Conservation (phyloP, 2,888 invertebrate genomes). For the Leucoma salicis region DNA sequence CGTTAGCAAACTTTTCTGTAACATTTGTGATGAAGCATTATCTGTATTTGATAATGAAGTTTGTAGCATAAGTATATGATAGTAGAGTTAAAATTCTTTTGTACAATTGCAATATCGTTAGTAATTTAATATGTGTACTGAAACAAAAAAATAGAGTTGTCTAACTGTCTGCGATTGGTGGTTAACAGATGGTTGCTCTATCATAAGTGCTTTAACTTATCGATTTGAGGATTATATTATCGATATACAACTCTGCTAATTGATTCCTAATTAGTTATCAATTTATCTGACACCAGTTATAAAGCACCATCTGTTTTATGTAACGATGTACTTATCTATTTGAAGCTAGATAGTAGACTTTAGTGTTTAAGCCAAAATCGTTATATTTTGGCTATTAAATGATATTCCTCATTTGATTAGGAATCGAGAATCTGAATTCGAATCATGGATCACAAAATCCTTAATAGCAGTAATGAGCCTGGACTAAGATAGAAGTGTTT, state of each 20-base stretch:
- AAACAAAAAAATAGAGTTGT: slow-evolving; percentile 34
- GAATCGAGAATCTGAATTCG: no score
- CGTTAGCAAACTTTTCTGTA: slow-evolving; percentile 42
- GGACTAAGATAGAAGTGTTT: no score
- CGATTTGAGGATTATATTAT: slow-evolving; percentile 42
- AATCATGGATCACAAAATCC: no score
- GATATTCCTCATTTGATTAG: no score
- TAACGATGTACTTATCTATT: no score
- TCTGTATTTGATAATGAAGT: slow-evolving; percentile 8
- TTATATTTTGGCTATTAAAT: no score
- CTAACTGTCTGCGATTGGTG: slow-evolving; percentile 24
- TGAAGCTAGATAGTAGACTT: no score
- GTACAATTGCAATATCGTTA: slow-evolving; percentile 22
- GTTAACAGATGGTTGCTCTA: slow-evolving; percentile 44
- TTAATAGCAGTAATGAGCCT: no score
- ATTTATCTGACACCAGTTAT: slow-evolving; percentile 25
- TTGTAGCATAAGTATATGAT: slow-evolving; percentile 6
- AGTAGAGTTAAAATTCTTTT: slow-evolving; percentile 10
- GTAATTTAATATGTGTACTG: slow-evolving; percentile 36
- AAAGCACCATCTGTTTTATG: slow-evolving; percentile 28
- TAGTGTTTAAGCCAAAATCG: no score
- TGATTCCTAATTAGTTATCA: slow-evolving; percentile 46
- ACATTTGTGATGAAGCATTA: slow-evolving; percentile 21
- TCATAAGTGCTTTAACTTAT: slow-evolving; percentile 47
- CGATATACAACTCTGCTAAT: slow-evolving; percentile 46